Conservation (phyloP, 1,140 invertebrate species). For the Colletes gigas region DNA sequence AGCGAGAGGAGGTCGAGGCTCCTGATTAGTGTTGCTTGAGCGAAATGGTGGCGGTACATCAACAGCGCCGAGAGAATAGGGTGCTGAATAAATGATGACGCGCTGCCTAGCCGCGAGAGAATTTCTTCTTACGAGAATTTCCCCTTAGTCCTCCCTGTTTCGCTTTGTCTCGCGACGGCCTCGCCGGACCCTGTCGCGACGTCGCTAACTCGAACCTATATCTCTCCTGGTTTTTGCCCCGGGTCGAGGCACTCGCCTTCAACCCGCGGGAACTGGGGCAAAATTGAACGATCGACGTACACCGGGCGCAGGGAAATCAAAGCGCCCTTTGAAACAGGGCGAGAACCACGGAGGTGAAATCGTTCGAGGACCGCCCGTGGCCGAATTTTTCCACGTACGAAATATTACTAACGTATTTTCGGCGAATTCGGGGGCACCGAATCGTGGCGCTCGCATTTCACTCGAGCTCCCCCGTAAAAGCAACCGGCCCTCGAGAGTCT, state of each 20-base stretch:
- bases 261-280: too few species aligned
- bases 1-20: not conserved
- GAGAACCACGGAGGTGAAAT: too few species aligned
- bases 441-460: conserved; percentile 30
- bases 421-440: conserved; percentile 9
- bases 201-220: conserved; percentile 13
- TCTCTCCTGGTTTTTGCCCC: not conserved
- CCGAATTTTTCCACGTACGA: not conserved
- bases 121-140: conserved; percentile 33
- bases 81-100: conserved; percentile 52
- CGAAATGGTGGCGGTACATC: conserved; percentile 47
- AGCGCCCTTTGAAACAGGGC: too few species aligned
- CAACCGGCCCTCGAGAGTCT: not conserved
- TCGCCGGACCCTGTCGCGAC: not conserved
- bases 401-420: conserved; percentile 46
- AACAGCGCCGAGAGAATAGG: conserved; percentile 43
- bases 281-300: too few species aligned
- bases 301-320: too few species aligned
- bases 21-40: conserved; percentile 50
- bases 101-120: conserved; percentile 41
- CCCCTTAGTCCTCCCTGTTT: not conserved
- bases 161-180: not conserved
- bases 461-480: not conserved
- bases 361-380: too few species aligned
- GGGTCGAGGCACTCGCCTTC: not conserved